These are phyloP conservation scores for Lissonota sp. DNA, from an alignment of 2,888 invertebrate genomes.

Conservation along the genomic window DNA sequence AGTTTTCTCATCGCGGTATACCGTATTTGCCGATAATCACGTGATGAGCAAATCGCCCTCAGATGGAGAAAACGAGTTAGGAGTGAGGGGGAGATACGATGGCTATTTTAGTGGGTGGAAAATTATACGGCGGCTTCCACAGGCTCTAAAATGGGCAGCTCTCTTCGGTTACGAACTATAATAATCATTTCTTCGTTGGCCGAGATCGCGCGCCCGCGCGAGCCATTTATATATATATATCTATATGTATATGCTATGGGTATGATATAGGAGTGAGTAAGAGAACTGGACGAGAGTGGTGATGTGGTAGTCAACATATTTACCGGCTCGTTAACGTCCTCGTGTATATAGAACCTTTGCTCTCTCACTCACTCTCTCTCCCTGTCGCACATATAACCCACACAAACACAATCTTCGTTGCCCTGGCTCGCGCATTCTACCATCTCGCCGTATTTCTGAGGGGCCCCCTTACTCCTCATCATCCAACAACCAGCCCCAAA, in stretches of 20 bases:
- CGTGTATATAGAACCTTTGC: slow-evolving; percentile 66
- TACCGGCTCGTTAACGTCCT: slow-evolving; percentile 84
- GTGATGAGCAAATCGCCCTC: slow-evolving; percentile 74
- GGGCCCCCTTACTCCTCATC: too few relatives aligned
- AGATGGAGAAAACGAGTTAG: slow-evolving; percentile 31
- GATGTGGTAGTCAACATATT: slow-evolving; percentile 83
- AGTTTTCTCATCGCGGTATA: slow-evolving; percentile 74
- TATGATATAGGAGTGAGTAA: slow-evolving; percentile 45
- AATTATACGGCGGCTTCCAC: slow-evolving; percentile 83
- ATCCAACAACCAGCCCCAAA: slow-evolving; percentile 13
- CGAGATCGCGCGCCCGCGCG: slow-evolving; percentile 66
- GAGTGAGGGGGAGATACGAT: slow-evolving; percentile 69
- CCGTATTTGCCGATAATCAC: slow-evolving; percentile 83
- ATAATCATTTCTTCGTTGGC: slow-evolving; percentile 83
- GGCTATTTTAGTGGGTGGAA: slow-evolving; percentile 84
- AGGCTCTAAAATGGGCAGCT: slow-evolving; percentile 83
- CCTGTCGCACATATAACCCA: too few relatives aligned
- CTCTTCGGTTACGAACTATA: slow-evolving; percentile 83
- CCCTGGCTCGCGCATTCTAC: slow-evolving; percentile 54
- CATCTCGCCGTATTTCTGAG: slow-evolving; percentile 51
- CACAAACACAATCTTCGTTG: not conserved
- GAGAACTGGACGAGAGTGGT: slow-evolving; percentile 60
- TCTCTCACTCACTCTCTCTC: too few relatives aligned
- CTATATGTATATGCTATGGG: slow-evolving; percentile 5
- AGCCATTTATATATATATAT: slow-evolving; percentile 52